Percentiles rank a stretch among this genome's conserved stretches.
Conservation (phyloP, 2,113 vertebrate genomes). For the Hepsetus odoe region DNA sequence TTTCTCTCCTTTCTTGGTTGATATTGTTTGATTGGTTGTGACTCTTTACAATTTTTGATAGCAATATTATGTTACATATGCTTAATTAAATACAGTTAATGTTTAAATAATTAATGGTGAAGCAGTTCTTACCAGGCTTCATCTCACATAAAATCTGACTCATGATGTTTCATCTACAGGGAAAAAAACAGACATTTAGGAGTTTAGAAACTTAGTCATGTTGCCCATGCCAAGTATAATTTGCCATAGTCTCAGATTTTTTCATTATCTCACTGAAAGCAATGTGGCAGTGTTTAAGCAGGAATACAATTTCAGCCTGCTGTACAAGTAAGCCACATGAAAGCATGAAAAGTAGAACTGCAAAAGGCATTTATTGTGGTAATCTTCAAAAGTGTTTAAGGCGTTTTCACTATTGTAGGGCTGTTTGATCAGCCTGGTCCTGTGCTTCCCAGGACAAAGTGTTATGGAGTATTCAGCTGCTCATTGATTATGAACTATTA, state of each 20-base stretch:
- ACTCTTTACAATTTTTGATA: too few relatives aligned
- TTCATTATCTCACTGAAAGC: background rate
- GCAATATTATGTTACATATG: too few relatives aligned
- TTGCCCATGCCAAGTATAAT: background rate
- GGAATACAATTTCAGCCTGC: background rate
- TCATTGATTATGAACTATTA: too few relatives aligned
- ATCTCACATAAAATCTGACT: conserved; percentile 52
- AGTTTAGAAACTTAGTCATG: background rate
- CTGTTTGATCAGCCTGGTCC: too few relatives aligned
- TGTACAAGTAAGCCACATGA: background rate
- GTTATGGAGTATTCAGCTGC: too few relatives aligned
- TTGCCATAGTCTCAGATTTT: background rate
- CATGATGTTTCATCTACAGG: conserved; percentile 60
- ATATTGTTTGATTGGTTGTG: too few relatives aligned
- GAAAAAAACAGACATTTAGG: conserved; percentile 18
- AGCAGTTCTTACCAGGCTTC: conserved; percentile 45
- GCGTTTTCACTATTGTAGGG: background rate
- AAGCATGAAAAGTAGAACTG: background rate
- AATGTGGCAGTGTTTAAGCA: background rate
- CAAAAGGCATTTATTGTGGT: background rate
- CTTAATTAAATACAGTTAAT: too few relatives aligned
- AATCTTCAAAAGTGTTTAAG: background rate
- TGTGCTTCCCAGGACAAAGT: too few relatives aligned
- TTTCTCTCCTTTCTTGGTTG: too few relatives aligned
- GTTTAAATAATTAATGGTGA: too few relatives aligned